Evolutionary conservation across 2,888 invertebrate species (phyloP).

Genomic region (Arge pagana): DNA sequence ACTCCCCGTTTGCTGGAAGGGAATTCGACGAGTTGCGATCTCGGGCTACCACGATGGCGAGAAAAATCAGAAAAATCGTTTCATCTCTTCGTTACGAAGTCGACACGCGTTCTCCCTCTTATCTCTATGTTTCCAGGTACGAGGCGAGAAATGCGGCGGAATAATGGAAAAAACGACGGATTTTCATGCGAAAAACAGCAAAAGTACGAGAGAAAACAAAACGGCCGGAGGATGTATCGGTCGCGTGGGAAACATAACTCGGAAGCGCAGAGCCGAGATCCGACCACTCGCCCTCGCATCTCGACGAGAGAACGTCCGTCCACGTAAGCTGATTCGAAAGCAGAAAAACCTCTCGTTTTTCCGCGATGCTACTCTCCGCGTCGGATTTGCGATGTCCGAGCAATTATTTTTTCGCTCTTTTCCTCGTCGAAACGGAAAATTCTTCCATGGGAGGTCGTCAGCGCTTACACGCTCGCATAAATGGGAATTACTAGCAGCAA

Average conservation of each 20-base stretch:
- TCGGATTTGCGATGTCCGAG: constrained; percentile 13
- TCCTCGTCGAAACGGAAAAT: too few relatives aligned
- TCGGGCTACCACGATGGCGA: too few relatives aligned
- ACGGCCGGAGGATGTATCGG: constrained; percentile 35
- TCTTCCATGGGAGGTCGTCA: too few relatives aligned
- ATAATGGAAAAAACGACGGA: neutral
- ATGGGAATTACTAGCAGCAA: too few relatives aligned
- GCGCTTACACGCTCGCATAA: too few relatives aligned
- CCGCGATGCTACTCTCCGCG: constrained; percentile 14
- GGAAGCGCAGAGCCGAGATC: constrained; percentile 18
- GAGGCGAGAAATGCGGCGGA: constrained; percentile 1
- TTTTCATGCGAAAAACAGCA: constrained; percentile 14
- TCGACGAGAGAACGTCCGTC: too few relatives aligned
- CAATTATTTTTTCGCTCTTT: constrained; percentile 9
- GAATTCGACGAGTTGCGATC: too few relatives aligned
- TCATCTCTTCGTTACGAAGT: constrained; percentile 28
- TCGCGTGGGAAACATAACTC: constrained; percentile 47
- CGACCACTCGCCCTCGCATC: constrained; percentile 7
- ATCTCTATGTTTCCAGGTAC: constrained; percentile 42
- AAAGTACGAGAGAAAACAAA: constrained; percentile 14
- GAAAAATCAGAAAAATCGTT: too few relatives aligned
- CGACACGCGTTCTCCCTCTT: constrained; percentile 43
- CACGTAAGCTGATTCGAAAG: constrained; percentile 16
- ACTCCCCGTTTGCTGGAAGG: too few relatives aligned
- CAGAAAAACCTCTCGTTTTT: constrained; percentile 14